Evolutionary conservation across 2,113 vertebrate species (phyloP).

Genomic region (Bungarus multicinctus): DNA sequence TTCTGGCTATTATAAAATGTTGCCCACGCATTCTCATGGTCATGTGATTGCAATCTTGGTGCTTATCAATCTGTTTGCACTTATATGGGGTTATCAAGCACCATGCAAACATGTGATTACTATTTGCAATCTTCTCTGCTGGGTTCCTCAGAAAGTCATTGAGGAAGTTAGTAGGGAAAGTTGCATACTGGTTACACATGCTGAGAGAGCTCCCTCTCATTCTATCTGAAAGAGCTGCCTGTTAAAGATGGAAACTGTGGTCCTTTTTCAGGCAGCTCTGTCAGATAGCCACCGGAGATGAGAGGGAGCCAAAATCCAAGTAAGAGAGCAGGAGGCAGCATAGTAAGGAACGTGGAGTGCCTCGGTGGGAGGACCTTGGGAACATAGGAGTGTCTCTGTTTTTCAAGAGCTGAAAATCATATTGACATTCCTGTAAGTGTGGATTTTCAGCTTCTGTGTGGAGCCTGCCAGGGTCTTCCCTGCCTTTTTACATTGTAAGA

Average conservation of each 20-base stretch:
- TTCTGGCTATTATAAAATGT: no score
- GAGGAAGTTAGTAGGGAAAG: neutral
- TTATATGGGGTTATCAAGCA: no score
- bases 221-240: neutral
- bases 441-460: neutral
- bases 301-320: neutral
- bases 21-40: neutral
- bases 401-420: neutral
- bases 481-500: neutral
- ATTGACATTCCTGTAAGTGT: neutral
- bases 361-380: neutral
- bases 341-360: neutral
- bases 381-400: neutral
- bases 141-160: no score
- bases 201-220: neutral
- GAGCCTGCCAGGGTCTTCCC: neutral
- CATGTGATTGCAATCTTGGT: neutral
- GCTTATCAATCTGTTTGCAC: neutral
- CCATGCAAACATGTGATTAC: no score
- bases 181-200: neutral
- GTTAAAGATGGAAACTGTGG: neutral
- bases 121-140: no score
- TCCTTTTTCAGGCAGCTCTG: neutral
- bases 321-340: neutral
- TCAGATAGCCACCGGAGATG: neutral